Evolutionary conservation across 2,113 vertebrate species (phyloP), one percentile per base, ranked within the genome.

Genomic region (Apteryx owenii): DNA sequence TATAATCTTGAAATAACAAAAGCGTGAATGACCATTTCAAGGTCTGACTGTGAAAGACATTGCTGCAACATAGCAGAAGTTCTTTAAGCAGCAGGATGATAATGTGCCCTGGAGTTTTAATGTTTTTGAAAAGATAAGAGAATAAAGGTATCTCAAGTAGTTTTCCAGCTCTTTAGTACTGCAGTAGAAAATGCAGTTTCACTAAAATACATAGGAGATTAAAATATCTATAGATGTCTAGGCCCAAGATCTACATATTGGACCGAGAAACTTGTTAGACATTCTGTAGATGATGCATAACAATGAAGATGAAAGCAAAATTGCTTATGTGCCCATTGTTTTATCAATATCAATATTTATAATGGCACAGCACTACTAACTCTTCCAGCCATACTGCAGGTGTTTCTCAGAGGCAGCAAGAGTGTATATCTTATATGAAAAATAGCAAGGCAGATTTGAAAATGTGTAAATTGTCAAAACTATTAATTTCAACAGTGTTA

Each of bases 1-100:
- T 88, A 73, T 92, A 84, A 96, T 97, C 68, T 58, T 96, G 61
- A 97, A 97, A 95, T 87, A 97, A 94, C 62, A 96, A 96, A 98
- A 96, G 38, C 5, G 0, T 97, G 66, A 97, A 94, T 94, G 93
- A 90, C 48, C 66, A 85, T 95, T 97, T 98, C 92, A 97, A 96
- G 85, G 65, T 96, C 95, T 98, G 70, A 85, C 70, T 96, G 61
- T 93, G 95, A 96, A 81, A 94, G n/a, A 76, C 5, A 10, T 83
- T 65, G 75, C 38, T 81, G 71, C 14, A 89, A 81, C 36, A 22
- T 58, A 73, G 77, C 48, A 82, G 38, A 22, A 48, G 19, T 58
- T 95, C 20, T 76, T 91, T 81, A 94, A 72, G 50, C 22, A 54
- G 44, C 33, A 78, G 66, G 22, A 94, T 78, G 31, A 80, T 18